Conservation (phyloP, 2,888 invertebrate species). For the Mycalesis mineus region DNA sequence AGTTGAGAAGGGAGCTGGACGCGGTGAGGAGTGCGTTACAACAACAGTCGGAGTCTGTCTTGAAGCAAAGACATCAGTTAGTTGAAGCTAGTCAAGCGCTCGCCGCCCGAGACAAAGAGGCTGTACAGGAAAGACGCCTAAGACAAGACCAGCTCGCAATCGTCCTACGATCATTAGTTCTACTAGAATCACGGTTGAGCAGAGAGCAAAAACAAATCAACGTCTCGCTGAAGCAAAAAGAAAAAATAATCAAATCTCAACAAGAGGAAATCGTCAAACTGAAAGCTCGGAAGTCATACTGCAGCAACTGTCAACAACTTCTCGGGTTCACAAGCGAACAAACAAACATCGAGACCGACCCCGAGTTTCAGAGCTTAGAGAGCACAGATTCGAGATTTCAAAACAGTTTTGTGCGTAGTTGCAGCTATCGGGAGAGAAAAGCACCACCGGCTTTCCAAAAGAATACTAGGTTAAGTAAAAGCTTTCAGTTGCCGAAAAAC, state of each 20-base stretch:
- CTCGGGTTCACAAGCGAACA: constrained; percentile 75
- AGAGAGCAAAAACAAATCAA: constrained; percentile 86
- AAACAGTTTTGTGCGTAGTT: constrained; percentile 69
- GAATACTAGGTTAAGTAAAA: constrained; percentile 74
- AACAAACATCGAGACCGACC: constrained; percentile 74
- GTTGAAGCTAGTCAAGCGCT: constrained; percentile 80
- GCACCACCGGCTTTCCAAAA: constrained; percentile 73
- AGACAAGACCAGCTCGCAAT: constrained; percentile 84
- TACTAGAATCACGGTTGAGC: constrained; percentile 84
- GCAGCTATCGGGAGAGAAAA: constrained; percentile 72
- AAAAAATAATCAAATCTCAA: constrained; percentile 83
- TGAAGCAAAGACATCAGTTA: constrained; percentile 83
- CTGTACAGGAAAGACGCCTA: constrained; percentile 79
- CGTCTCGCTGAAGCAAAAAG: constrained; percentile 83
- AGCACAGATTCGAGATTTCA: constrained; percentile 74
- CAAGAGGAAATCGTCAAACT: constrained; percentile 83
- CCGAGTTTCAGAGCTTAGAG: constrained; percentile 73
- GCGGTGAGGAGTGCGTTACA: constrained; percentile 82
- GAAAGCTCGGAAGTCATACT: constrained; percentile 71
- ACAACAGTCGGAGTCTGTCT: constrained; percentile 79
- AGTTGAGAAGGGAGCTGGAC: constrained; percentile 80
- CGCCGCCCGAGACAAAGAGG: constrained; percentile 78
- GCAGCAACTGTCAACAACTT: constrained; percentile 72
- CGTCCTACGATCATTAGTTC: constrained; percentile 83
- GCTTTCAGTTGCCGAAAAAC: constrained; percentile 71